Percentiles rank a stretch among this genome's conserved stretches.
phyloP scores from a whole-genome alignment of 2,797 vertebrate species.

The Enteromius thamalakanensis region DNA sequence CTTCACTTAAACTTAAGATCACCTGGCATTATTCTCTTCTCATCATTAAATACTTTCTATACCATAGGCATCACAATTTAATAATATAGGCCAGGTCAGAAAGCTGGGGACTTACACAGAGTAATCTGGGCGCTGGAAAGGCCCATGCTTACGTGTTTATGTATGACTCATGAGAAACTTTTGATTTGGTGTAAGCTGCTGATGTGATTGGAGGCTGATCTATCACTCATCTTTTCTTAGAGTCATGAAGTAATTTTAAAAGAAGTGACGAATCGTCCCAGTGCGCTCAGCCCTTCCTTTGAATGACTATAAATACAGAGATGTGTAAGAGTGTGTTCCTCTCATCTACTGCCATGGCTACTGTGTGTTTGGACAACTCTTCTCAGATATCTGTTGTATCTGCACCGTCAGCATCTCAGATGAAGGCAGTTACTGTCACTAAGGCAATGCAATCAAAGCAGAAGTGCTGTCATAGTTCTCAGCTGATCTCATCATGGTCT shows the following conservation, averaged over 20 bases:
- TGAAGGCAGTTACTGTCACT: background rate
- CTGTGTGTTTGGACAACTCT: conserved; percentile 65
- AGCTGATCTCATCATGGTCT: background rate
- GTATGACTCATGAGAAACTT: background rate
- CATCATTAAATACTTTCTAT: background rate
- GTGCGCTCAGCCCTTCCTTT: conserved; percentile 11
- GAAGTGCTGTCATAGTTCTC: conserved; percentile 2
- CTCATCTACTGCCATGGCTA: conserved; percentile 48
- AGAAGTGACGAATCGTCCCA: conserved; percentile 37
- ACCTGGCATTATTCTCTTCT: background rate
- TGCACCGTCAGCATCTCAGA: conserved; percentile 30
- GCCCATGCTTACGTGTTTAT: background rate
- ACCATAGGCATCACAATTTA: background rate
- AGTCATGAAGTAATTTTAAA: conserved; percentile 8
- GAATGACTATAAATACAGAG: conserved; percentile 68
- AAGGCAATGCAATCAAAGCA: conserved; percentile 1
- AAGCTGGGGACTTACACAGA: background rate
- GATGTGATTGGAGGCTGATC: background rate
- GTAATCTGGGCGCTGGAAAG: background rate
- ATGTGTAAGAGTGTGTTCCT: conserved; percentile 63
- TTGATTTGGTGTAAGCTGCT: background rate
- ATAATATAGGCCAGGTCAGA: background rate
- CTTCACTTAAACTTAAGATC: background rate
- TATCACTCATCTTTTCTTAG: background rate
- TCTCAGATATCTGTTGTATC: conserved; percentile 59